Evolutionary conservation across 2,888 invertebrate genomes (phyloP).

Genomic region (Cosmopolites sordidus): DNA sequence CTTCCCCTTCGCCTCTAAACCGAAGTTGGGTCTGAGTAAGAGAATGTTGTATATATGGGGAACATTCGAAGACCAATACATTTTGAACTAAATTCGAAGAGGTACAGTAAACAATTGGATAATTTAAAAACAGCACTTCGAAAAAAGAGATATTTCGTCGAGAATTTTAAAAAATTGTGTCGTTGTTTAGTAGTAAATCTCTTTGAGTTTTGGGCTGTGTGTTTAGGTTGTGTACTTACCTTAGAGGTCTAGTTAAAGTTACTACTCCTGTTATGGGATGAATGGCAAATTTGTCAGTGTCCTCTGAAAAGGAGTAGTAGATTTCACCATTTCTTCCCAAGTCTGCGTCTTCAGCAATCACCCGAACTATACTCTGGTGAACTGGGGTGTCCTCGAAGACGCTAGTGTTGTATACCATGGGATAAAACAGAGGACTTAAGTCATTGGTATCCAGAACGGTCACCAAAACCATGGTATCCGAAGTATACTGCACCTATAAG

Average conservation of each 20-base stretch:
- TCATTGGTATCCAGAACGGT: conserved; percentile 83
- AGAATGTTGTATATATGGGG: too few relatives aligned
- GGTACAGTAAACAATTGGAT: too few relatives aligned
- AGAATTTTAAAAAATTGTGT: too few relatives aligned
- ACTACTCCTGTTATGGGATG: conserved; percentile 90
- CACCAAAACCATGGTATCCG: conserved; percentile 70
- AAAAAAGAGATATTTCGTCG: too few relatives aligned
- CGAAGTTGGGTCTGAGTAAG: too few relatives aligned
- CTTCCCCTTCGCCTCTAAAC: too few relatives aligned
- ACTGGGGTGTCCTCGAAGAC: conserved; percentile 85
- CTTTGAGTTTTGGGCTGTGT: too few relatives aligned
- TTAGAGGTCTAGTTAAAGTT: conserved; percentile 73
- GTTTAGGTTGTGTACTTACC: too few relatives aligned
- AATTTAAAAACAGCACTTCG: too few relatives aligned
- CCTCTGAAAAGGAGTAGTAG: conserved; percentile 85
- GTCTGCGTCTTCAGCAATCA: conserved; percentile 93
- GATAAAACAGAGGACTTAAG: conserved; percentile 89
- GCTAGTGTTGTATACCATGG: conserved; percentile 79
- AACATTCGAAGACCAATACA: too few relatives aligned
- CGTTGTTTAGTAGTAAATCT: too few relatives aligned
- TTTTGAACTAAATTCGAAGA: too few relatives aligned
- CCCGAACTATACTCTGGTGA: conserved; percentile 73
- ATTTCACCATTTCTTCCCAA: conserved; percentile 94
- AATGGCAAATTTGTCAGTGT: conserved; percentile 82
- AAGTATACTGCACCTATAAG: conserved; percentile 54